Evolutionary conservation across 2,888 invertebrate species (phyloP).

Genomic region (Tachina lurida): DNA sequence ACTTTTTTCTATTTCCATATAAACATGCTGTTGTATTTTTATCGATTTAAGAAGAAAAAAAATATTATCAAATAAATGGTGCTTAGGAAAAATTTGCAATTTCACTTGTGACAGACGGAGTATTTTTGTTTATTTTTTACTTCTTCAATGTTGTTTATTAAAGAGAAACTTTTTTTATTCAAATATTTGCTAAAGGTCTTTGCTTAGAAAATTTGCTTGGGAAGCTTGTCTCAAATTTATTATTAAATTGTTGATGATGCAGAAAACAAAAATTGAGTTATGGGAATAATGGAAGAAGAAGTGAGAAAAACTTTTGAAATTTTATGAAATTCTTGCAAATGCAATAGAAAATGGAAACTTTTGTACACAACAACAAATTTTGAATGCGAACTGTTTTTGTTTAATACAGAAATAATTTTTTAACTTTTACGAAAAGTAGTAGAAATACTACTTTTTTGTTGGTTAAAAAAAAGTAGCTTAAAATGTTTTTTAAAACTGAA

Average conservation of each 20-base stretch:
- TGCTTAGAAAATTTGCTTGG: slow-evolving; percentile 32
- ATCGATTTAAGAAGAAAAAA: slow-evolving; percentile 1
- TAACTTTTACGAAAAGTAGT: not conserved
- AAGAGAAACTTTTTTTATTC: not conserved
- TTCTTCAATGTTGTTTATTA: slow-evolving; percentile 14
- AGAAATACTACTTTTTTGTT: slow-evolving; percentile 1
- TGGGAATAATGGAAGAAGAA: not conserved
- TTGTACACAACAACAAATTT: too few relatives aligned
- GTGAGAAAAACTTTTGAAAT: not conserved
- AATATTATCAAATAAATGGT: slow-evolving; percentile 11
- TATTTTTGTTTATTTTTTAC: slow-evolving; percentile 21
- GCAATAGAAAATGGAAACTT: not conserved
- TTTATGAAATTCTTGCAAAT: too few relatives aligned
- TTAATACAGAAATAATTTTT: not conserved
- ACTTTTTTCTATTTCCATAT: not conserved
- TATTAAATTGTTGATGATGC: slow-evolving; percentile 11
- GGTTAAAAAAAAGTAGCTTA: too few relatives aligned
- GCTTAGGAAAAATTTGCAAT: slow-evolving; percentile 55
- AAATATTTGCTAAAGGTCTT: slow-evolving; percentile 31
- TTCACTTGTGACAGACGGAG: slow-evolving; percentile 68
- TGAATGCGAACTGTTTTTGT: too few relatives aligned
- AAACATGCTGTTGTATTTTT: slow-evolving; percentile 63
- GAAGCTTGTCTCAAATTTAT: not conserved
- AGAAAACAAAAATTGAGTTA: not conserved
- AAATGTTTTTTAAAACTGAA: too few relatives aligned